Evolutionary conservation across 64 coral and sea anemone genomes (phyloP).

Genomic region (Astreopora myriophthalma): DNA sequence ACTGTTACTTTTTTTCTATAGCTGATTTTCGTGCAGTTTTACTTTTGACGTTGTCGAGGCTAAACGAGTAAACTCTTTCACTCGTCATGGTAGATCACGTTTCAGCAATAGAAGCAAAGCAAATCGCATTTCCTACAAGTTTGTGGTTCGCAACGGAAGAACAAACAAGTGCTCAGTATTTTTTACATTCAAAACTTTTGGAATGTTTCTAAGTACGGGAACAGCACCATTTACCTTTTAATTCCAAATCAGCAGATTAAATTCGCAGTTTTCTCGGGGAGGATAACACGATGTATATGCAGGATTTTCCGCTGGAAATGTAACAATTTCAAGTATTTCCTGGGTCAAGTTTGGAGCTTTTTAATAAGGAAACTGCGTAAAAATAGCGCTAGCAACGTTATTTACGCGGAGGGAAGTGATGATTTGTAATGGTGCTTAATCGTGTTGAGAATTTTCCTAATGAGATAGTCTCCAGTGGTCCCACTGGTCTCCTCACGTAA

Average conservation of each 20-base stretch:
- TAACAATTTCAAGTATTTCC: constrained; percentile 7
- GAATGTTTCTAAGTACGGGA: background rate
- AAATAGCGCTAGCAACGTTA: background rate
- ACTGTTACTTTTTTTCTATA: background rate
- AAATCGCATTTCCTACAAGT: too few species aligned
- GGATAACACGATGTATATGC: background rate
- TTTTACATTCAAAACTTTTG: background rate
- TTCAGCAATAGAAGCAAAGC: background rate
- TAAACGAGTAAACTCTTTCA: background rate
- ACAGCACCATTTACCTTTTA: background rate
- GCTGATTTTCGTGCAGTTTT: background rate
- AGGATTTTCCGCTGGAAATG: background rate
- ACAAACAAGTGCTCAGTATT: background rate
- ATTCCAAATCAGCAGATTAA: background rate
- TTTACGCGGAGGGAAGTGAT: background rate
- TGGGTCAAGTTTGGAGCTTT: background rate
- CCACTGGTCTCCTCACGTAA: background rate
- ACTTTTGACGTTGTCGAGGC: background rate
- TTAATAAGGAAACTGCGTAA: constrained; percentile 1
- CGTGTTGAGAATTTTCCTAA: background rate
- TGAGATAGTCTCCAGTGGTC: background rate
- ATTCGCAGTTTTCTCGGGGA: background rate
- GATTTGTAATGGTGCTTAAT: background rate
- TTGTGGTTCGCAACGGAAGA: background rate
- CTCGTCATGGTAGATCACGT: background rate